A percentile compares a stretch with the other conserved stretches of the same genome.
Evolutionary conservation across 2,888 invertebrate genomes (phyloP).

Genomic region (Bembecia ichneumoniformis): DNA sequence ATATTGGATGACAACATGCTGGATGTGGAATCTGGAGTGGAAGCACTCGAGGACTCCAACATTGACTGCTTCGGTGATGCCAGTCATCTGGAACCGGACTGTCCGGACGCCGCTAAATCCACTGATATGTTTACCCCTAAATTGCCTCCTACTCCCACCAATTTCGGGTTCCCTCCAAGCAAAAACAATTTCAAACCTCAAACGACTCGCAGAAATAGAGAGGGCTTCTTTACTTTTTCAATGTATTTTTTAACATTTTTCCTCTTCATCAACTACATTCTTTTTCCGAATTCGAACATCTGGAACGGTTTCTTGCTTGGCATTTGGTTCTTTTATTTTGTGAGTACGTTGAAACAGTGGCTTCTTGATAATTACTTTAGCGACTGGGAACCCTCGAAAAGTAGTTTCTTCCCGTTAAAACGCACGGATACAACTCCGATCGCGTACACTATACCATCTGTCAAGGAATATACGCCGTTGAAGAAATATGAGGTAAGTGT

Average conservation of each 20-base stretch:
- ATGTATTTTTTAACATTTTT: conserved; percentile 55
- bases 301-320: conserved; percentile 65
- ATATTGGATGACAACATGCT: conserved; percentile 32
- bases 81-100: conserved; percentile 21
- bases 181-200: conserved; percentile 25
- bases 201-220: conserved; percentile 7
- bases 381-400: conserved; percentile 35
- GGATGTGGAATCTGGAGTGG: conserved; percentile 68
- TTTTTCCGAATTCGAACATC: conserved; percentile 50
- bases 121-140: conserved; percentile 17
- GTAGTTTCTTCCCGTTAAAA: conserved; percentile 33
- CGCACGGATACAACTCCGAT: conserved; percentile 27
- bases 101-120: conserved; percentile 16
- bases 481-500: conserved; percentile 67
- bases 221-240: conserved; percentile 36
- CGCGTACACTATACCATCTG: conserved; percentile 73
- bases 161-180: conserved; percentile 43
- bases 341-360: conserved; percentile 44
- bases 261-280: conserved; percentile 36
- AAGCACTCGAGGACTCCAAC: conserved; percentile 58
- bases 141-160: conserved; percentile 20
- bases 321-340: conserved; percentile 49
- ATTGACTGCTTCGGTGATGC: conserved; percentile 45
- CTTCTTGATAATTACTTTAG: conserved; percentile 53
- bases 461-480: conserved; percentile 74